Evolutionary conservation across 92 coral and sea anemone genomes (phyloP).

Genomic region (Epizoanthus fatuus): DNA sequence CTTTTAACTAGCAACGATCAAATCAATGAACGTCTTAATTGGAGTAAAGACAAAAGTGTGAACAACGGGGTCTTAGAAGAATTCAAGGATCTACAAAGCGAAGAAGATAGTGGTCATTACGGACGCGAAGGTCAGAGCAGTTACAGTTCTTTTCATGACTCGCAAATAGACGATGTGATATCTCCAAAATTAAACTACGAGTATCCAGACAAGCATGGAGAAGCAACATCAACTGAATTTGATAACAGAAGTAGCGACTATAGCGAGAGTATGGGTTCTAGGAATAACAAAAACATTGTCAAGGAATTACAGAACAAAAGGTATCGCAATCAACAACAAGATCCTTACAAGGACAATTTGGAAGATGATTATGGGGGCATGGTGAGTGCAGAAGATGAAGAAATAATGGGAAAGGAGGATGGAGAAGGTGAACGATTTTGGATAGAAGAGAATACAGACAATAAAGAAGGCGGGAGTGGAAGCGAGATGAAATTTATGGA

Average conservation of each 20-base stretch:
- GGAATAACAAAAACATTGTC: background rate
- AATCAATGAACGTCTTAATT: background rate
- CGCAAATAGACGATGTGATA: background rate
- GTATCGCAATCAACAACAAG: background rate
- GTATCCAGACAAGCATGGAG: background rate
- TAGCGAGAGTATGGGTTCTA: no score
- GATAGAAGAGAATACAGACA: background rate
- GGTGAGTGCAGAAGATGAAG: slow-evolving; percentile 29
- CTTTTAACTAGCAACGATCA: background rate
- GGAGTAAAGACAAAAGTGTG: background rate
- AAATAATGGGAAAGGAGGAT: slow-evolving; percentile 44
- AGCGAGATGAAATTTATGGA: background rate
- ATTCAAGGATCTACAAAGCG: background rate
- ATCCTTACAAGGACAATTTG: background rate
- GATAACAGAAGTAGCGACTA: background rate
- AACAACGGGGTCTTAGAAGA: background rate
- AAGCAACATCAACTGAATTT: background rate
- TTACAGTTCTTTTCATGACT: background rate
- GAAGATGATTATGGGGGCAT: slow-evolving; percentile 5
- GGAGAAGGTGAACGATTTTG: background rate
- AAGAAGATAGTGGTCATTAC: no score
- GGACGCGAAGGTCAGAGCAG: background rate
- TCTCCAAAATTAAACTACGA: background rate
- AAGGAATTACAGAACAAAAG: background rate
- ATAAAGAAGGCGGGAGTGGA: background rate